Evolutionary conservation across 2,797 vertebrate species (phyloP).

Genomic region (Mallotus villosus): DNA sequence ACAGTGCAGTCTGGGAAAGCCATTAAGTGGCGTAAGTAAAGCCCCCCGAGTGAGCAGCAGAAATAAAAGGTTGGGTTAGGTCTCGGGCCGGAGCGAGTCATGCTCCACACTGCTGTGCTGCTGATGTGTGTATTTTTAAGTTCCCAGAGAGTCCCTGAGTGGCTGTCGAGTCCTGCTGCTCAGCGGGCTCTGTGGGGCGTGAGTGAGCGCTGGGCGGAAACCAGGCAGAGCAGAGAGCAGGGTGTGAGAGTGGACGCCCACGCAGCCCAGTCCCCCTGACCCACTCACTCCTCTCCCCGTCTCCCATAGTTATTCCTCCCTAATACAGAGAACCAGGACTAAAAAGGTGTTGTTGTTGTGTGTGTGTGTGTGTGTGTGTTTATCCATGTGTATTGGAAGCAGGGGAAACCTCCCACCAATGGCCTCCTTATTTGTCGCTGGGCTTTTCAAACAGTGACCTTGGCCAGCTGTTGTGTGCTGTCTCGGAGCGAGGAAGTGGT

Average conservation of each 20-base stretch:
- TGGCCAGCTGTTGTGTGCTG: slow-evolving; percentile 69
- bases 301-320: slow-evolving; percentile 39
- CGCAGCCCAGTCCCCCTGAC: too few species aligned
- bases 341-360: slow-evolving; percentile 23
- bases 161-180: slow-evolving; percentile 60
- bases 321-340: neutral
- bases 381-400: too few species aligned
- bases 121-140: slow-evolving; percentile 72
- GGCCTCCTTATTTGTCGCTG: too few species aligned
- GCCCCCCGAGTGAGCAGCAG: slow-evolving; percentile 43
- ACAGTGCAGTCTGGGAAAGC: slow-evolving; percentile 61
- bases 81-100: slow-evolving; percentile 20
- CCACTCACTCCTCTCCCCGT: slow-evolving; percentile 2
- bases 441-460: slow-evolving; percentile 51
- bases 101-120: slow-evolving; percentile 46
- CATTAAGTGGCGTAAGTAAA: slow-evolving; percentile 59
- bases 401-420: too few species aligned
- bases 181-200: slow-evolving; percentile 56
- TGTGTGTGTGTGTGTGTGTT: neutral
- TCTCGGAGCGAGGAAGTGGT: slow-evolving; percentile 34
- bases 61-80: slow-evolving; percentile 55
- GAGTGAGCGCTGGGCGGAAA: slow-evolving; percentile 51
- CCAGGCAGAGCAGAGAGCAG: slow-evolving; percentile 28
- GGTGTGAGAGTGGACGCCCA: slow-evolving; percentile 19
- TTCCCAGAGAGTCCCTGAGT: slow-evolving; percentile 67